Evolutionary conservation across 2,888 invertebrate species (phyloP).

Genomic region (Cotesia congregata): DNA sequence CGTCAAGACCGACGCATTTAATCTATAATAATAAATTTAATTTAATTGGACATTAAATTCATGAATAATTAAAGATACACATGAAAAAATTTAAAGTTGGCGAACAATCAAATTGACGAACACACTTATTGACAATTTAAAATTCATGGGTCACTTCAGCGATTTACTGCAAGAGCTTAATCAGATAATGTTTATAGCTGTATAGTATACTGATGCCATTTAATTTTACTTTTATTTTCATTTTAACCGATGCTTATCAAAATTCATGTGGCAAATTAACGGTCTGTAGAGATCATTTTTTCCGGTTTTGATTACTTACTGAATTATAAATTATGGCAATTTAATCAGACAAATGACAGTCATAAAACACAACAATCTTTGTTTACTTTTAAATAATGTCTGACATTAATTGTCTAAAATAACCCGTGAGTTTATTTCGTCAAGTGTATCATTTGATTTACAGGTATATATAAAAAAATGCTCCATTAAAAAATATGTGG

Average conservation of each 20-base stretch:
- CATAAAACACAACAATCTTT: not conserved
- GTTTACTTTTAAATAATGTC: not conserved
- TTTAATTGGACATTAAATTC: not conserved
- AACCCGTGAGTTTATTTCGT: not conserved
- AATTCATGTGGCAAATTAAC: slow-evolving; percentile 14
- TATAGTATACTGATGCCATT: not conserved
- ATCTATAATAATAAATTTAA: not conserved
- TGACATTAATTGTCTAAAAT: not conserved
- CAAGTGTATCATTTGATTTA: not conserved
- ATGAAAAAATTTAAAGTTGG: no score
- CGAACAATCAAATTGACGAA: slow-evolving; percentile 11
- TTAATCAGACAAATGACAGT: slow-evolving; percentile 1
- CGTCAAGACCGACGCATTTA: slow-evolving; percentile 11
- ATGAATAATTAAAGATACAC: no score
- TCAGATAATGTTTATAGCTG: slow-evolving; percentile 3
- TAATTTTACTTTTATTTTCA: slow-evolving; percentile 1
- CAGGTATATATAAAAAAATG: not conserved
- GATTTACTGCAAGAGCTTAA: not conserved
- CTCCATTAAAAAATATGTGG: not conserved
- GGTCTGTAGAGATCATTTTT: not conserved
- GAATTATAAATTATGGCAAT: slow-evolving; percentile 15
- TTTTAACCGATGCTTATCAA: slow-evolving; percentile 13
- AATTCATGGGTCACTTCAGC: not conserved
- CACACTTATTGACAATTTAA: not conserved
- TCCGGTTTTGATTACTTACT: not conserved